Percentiles rank a stretch among this genome's conserved stretches.
Evolutionary conservation across 2,113 vertebrate species (phyloP).

Genomic region (Paradoxurus hermaphroditus): DNA sequence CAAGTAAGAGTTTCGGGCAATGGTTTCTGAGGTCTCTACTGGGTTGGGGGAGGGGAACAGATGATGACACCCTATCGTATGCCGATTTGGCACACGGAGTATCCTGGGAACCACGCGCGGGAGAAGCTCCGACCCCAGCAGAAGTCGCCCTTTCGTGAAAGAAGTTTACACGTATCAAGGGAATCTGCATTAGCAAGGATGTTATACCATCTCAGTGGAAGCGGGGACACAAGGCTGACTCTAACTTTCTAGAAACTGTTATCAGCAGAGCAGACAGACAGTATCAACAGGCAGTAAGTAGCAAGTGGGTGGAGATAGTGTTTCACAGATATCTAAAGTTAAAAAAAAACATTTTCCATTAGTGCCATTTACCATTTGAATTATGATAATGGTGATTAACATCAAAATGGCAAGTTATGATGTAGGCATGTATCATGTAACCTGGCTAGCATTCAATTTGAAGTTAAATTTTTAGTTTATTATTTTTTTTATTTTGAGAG

Average conservation of each 20-base stretch:
- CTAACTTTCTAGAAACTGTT: not conserved
- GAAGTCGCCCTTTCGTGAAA: not conserved
- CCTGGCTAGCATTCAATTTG: not conserved
- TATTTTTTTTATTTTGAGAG: too few species aligned
- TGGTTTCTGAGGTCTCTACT: not conserved
- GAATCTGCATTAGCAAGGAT: not conserved
- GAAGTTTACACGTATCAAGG: not conserved
- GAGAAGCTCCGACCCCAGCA: not conserved
- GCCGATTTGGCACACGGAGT: not conserved
- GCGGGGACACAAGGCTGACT: too few species aligned
- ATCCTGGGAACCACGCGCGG: not conserved
- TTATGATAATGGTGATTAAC: not conserved
- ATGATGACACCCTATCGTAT: not conserved
- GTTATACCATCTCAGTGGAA: too few species aligned
- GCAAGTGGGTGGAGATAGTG: not conserved
- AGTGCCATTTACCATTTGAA: not conserved
- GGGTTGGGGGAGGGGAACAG: not conserved
- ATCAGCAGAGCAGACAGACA: not conserved
- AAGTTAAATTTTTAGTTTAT: too few species aligned
- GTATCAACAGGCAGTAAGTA: not conserved
- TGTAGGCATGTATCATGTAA: not conserved
- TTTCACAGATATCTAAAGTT: not conserved
- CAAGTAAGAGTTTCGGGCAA: not conserved
- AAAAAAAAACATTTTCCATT: not conserved
- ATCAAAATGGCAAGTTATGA: not conserved